phyloP scores from a whole-genome alignment of 2,113 vertebrate species.

The Hippolais icterina region DNA sequence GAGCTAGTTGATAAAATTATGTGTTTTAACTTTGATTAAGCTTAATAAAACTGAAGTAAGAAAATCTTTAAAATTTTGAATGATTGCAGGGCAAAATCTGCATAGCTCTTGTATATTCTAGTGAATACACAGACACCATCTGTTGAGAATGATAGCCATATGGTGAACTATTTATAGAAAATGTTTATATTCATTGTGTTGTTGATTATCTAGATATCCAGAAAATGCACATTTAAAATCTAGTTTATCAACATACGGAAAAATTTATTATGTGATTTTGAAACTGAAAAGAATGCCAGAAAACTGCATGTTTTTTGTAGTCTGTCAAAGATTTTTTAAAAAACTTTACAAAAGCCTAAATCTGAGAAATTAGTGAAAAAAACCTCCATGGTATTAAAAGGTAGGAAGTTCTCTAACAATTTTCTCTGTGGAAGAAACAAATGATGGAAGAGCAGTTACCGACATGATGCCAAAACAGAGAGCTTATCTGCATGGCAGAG shows the following conservation, averaged over 20 bases:
- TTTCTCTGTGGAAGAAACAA: constrained; percentile 47
- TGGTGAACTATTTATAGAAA: constrained; percentile 82
- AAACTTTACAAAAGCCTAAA: neutral
- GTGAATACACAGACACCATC: constrained; percentile 87
- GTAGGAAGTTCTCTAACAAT: constrained; percentile 24
- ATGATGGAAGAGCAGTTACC: neutral
- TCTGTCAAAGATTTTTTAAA: neutral
- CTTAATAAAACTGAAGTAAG: neutral
- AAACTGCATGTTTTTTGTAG: constrained; percentile 31
- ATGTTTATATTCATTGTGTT: constrained; percentile 81
- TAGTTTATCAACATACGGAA: constrained; percentile 47
- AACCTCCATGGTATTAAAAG: constrained; percentile 47
- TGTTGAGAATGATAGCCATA: constrained; percentile 84
- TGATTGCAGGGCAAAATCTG: constrained; percentile 51
- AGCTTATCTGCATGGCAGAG: neutral
- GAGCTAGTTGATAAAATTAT: neutral
- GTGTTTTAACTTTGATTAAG: neutral
- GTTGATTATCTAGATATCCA: constrained; percentile 78
- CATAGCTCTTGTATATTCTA: constrained; percentile 73
- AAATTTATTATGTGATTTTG: constrained; percentile 30
- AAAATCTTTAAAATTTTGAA: constrained; percentile 28
- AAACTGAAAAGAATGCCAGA: constrained; percentile 8
- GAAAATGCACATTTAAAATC: constrained; percentile 58
- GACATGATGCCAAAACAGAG: neutral
- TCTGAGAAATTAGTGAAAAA: constrained; percentile 57